phyloP scores from a whole-genome alignment of 1,140 invertebrate species.

The Listronotus oregonensis region DNA sequence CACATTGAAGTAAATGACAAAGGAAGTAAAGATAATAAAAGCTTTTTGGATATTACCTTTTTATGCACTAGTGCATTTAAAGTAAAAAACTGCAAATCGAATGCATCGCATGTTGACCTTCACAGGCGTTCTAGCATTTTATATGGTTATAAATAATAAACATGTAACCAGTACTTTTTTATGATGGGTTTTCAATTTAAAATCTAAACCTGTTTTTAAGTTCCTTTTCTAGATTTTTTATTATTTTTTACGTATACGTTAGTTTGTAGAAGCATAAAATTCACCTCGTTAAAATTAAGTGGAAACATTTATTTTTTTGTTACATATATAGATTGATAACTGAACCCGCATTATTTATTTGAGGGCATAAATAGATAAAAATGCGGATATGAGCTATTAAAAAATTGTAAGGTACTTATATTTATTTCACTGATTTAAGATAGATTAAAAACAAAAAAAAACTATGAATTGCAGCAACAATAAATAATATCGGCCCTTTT shows the following conservation, averaged over 20 bases:
- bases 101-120: constrained; percentile 36
- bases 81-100: constrained; percentile 33
- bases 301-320: no score
- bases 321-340: no score
- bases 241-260: not conserved
- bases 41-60: constrained; percentile 32
- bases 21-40: constrained; percentile 31
- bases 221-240: not conserved
- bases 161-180: constrained; percentile 27
- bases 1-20: constrained; percentile 32
- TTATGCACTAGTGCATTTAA: constrained; percentile 26
- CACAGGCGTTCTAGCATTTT: constrained; percentile 32
- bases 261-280: not conserved
- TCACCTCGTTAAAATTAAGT: no score
- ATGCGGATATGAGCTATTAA: no score
- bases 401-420: no score
- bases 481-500: no score
- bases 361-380: no score
- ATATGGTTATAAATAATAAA: constrained; percentile 36
- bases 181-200: constrained; percentile 30
- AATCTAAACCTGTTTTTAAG: constrained; percentile 12
- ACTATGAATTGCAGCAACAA: no score
- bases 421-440: no score
- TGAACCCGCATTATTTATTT: no score
- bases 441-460: no score